These are phyloP conservation scores for Aplysina aerophoba DNA, from an alignment of 37 sponge, comb jelly and placozoan species.

Conservation along the genomic window DNA sequence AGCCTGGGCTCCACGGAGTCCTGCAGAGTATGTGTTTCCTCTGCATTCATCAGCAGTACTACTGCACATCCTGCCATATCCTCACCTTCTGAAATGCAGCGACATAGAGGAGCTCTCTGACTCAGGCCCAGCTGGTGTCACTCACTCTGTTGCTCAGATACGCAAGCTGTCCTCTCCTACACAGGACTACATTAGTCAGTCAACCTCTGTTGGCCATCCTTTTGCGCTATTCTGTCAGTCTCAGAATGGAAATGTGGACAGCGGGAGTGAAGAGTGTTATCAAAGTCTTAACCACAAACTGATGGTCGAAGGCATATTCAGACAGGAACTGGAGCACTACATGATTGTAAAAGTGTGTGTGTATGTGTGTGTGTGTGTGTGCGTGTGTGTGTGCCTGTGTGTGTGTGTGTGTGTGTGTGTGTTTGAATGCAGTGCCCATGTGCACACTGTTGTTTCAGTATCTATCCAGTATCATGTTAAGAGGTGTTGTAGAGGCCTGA, in stretches of 20 bases:
- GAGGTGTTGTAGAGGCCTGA: background rate
- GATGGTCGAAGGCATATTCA: background rate
- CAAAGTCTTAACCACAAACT: background rate
- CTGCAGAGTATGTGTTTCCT: background rate
- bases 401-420: background rate
- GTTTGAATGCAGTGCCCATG: too few species aligned
- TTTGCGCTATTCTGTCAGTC: background rate
- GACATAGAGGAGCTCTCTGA: background rate
- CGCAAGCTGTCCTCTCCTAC: background rate
- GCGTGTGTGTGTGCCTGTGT: background rate
- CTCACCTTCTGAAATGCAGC: background rate
- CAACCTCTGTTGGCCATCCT: background rate
- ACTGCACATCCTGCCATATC: background rate
- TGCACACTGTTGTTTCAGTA: too few species aligned
- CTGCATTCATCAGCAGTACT: background rate
- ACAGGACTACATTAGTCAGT: background rate
- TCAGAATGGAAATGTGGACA: background rate
- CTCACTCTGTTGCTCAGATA: background rate
- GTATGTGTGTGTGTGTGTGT: constrained; percentile 13
- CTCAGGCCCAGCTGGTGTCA: background rate
- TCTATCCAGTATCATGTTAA: too few species aligned
- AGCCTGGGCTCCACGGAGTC: background rate
- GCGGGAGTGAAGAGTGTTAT: background rate
- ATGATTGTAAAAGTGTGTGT: constrained; percentile 2
- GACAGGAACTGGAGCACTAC: constrained; percentile 3